phyloP scores from a whole-genome alignment of 2,888 invertebrate species.

The Drosophila meridionalis region DNA sequence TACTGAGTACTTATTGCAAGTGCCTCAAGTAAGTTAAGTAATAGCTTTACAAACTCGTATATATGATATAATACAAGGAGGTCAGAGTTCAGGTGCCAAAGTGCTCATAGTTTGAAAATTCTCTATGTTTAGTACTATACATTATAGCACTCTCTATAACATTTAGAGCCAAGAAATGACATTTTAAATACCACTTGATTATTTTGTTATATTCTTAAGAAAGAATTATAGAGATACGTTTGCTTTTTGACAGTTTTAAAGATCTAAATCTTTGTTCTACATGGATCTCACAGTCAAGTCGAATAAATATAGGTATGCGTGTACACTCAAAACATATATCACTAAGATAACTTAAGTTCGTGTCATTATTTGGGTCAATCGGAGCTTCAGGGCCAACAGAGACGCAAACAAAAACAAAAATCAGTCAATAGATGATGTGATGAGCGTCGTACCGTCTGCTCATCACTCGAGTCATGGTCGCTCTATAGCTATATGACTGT shows the following conservation, averaged over 20 bases:
- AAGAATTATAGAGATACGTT: not conserved
- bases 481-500: constrained; percentile 5
- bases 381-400: constrained; percentile 16
- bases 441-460: constrained; percentile 14
- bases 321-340: not conserved
- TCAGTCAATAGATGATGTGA: constrained; percentile 22
- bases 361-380: constrained; percentile 34
- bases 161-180: not conserved
- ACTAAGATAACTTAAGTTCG: constrained; percentile 9
- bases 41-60: not conserved
- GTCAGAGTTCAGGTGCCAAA: not conserved
- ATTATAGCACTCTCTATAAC: not conserved
- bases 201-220: not conserved
- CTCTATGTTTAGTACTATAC: not conserved
- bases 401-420: not conserved
- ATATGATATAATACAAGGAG: not conserved
- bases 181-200: not conserved
- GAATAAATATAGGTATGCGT: not conserved
- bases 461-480: constrained; percentile 25
- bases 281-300: not conserved
- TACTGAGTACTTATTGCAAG: not conserved
- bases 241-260: not conserved
- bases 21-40: not conserved
- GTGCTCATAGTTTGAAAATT: not conserved
- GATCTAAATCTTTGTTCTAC: not conserved